phyloP scores from a whole-genome alignment of 1,140 invertebrate species.

The Cheumatopsyche charites region DNA sequence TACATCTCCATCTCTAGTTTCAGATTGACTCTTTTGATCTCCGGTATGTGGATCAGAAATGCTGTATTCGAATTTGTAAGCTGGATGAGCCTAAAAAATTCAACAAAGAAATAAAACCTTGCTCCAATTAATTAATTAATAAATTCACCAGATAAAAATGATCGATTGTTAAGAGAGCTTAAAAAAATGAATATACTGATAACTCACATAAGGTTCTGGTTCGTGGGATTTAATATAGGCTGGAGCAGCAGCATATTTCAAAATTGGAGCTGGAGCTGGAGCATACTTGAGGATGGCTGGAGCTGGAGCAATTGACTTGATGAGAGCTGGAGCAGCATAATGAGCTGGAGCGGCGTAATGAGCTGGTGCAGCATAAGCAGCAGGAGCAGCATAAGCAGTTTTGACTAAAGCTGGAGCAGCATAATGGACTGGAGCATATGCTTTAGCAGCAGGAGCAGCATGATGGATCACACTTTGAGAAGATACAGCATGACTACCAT shows the following conservation, averaged over 20 bases:
- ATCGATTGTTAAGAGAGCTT: too few species aligned
- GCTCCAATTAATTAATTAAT: neutral
- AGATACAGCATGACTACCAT: conserved; percentile 52
- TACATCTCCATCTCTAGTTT: conserved; percentile 55
- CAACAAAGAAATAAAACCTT: neutral
- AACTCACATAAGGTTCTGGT: conserved; percentile 42
- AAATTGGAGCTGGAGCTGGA: conserved; percentile 51
- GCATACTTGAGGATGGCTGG: conserved; percentile 52
- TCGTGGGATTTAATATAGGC: conserved; percentile 41
- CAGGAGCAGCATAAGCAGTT: conserved; percentile 48
- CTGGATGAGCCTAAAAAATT: conserved; percentile 50
- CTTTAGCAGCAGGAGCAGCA: conserved; percentile 50
- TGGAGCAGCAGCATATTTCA: conserved; percentile 54
- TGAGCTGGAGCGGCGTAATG: conserved; percentile 27
- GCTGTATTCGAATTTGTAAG: conserved; percentile 58
- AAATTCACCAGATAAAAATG: too few species aligned
- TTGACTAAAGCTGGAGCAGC: conserved; percentile 47
- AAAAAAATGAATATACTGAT: neutral
- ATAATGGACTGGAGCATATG: conserved; percentile 6
- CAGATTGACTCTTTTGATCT: conserved; percentile 57
- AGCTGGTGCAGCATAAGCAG: conserved; percentile 42
- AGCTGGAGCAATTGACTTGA: conserved; percentile 53
- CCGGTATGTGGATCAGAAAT: conserved; percentile 57
- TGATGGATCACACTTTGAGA: conserved; percentile 60
- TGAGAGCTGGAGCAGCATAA: conserved; percentile 50